Base-by-base conservation (phyloP, 1,140 invertebrate genomes). In the Portunus trituberculatus region DNA sequence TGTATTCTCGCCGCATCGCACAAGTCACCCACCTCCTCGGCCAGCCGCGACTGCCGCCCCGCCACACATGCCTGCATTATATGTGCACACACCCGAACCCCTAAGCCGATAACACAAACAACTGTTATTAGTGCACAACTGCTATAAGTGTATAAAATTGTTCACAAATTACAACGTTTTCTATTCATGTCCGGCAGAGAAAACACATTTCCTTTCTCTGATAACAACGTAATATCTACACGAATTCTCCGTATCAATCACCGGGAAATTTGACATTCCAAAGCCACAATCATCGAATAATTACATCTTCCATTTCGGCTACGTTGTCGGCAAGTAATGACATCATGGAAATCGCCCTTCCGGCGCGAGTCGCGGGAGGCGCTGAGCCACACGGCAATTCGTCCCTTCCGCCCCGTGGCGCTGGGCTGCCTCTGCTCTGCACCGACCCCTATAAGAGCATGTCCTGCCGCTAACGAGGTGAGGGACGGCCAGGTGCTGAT, bases 241-340 rank as follows among this genome's bases (percentile, higher is more conserved):
- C 67, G 67, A 76, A n/a, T 76, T 76, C 67, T 76, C 67, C 67
- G 25, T 76, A 76, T 76, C 67, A 76, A 76, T 76, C 67, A 76
- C 67, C 20, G 67, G 67, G 20, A 76, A 76, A 76, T n/a, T 76
- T 25, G 67, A 76, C 67, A 76, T 76, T 76, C 67, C 67, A 76
- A 76, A 76, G 20, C 67, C 67, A 76, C 67, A 76, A 76, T 76
- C 67, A 76, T n/a, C 67, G 20, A 76, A 25, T n/a, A 76, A 76
- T 76, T 76, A 76, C 67, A 76, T 76, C 67, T 76, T 76, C 67
- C 67, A 76, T 76, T 76, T 76, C 20, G 67, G 67, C 67, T 25
- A 76, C 67, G 67, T 76, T 76, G 67, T 20, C 67, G 20, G 67
- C 67, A 76, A 76, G 67, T 76, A 76, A 76, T n/a, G 67, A 76